A percentile compares a stretch with the other conserved stretches of the same genome.
phyloP scores from a whole-genome alignment of 1,140 invertebrate genomes.

The Eriosoma lanigerum region DNA sequence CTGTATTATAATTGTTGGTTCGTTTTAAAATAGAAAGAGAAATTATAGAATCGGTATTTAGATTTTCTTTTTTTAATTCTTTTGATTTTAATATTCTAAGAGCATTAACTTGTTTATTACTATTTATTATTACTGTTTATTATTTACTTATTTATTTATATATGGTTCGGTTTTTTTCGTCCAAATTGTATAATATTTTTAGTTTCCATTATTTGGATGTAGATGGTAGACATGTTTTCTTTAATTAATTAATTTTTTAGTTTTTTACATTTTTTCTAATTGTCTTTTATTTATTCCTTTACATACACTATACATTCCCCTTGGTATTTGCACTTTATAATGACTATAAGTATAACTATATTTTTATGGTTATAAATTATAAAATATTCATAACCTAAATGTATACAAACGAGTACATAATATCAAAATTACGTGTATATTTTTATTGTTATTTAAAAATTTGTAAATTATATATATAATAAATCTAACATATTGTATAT shows the following conservation, averaged over 20 bases:
- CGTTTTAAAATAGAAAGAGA: background rate
- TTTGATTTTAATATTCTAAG: conserved; percentile 7
- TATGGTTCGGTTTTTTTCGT: background rate
- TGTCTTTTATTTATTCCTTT: conserved; percentile 6
- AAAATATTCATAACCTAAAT: too few relatives aligned
- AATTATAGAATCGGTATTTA: background rate
- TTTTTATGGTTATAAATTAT: too few relatives aligned
- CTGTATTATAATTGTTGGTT: background rate
- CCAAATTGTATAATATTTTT: conserved; percentile 17
- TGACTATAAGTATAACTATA: too few relatives aligned
- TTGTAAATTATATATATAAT: too few relatives aligned
- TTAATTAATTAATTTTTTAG: background rate
- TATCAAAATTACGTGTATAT: too few relatives aligned
- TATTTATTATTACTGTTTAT: too few relatives aligned
- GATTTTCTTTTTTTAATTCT: background rate
- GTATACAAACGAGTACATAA: too few relatives aligned
- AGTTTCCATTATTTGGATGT: conserved; percentile 15
- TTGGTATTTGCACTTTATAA: background rate
- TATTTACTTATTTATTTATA: too few relatives aligned
- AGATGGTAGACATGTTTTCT: conserved; percentile 20
- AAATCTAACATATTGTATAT: too few relatives aligned
- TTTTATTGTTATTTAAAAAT: too few relatives aligned
- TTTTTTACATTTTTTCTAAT: background rate
- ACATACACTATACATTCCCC: background rate
- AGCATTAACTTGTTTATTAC: too few relatives aligned